phyloP scores from a whole-genome alignment of 1,140 invertebrate genomes.

The Cotesia chilonis region DNA sequence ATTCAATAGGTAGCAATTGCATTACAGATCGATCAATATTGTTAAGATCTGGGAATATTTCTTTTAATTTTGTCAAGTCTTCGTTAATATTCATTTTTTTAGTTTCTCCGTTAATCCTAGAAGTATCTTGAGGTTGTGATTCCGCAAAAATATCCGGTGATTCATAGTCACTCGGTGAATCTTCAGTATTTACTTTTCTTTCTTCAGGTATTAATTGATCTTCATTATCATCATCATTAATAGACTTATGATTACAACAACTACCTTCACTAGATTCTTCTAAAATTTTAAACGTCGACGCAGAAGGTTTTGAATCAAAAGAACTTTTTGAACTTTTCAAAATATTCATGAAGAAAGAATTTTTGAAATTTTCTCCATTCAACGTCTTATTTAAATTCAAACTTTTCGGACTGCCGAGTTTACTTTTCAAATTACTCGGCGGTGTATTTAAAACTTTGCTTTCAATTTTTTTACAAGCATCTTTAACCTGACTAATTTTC shows the following conservation, averaged over 20 bases:
- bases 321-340: slow-evolving; percentile 19
- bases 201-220: not conserved
- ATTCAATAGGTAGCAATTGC: slow-evolving; percentile 54
- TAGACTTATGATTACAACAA: not conserved
- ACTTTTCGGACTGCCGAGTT: not conserved
- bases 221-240: not conserved
- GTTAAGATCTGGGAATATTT: slow-evolving; percentile 66
- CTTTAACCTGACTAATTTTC: not conserved
- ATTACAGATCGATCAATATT: slow-evolving; percentile 61
- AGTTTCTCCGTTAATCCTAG: not conserved
- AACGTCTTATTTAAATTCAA: slow-evolving; percentile 9
- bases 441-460: not conserved
- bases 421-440: not conserved
- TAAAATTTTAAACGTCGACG: not conserved
- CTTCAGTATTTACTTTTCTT: not conserved
- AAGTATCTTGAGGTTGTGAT: not conserved
- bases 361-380: slow-evolving; percentile 22
- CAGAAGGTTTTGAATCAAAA: not conserved
- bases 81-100: not conserved
- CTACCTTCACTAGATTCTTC: not conserved
- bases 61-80: slow-evolving; percentile 47
- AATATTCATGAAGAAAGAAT: slow-evolving; percentile 35
- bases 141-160: slow-evolving; percentile 6
- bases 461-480: not conserved
- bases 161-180: not conserved